Conservation (phyloP, 2,888 invertebrate genomes). For the Meteorus cinctellus region DNA sequence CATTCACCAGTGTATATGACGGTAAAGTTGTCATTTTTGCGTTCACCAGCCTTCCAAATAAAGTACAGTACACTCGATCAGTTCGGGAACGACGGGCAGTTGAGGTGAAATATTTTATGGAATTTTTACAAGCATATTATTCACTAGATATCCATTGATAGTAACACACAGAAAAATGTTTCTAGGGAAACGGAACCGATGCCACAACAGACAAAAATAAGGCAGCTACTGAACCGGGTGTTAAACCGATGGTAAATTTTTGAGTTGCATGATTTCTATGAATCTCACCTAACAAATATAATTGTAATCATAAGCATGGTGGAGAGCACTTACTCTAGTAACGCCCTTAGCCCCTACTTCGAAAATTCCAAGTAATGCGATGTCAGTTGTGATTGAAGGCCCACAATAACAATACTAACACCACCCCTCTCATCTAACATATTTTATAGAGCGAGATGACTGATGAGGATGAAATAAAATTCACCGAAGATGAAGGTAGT, state of each 20-base stretch:
- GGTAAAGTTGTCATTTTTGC: constrained; percentile 78
- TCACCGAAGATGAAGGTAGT: constrained; percentile 52
- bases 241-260: neutral
- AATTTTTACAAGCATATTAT: neutral
- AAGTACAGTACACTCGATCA: constrained; percentile 68
- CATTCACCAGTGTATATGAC: constrained; percentile 70
- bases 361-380: neutral
- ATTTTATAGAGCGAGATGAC: constrained; percentile 62
- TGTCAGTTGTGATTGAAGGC: neutral
- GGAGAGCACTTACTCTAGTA: constrained; percentile 41
- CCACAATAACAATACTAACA: constrained; percentile 11
- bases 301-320: constrained; percentile 34
- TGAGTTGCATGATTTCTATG: neutral
- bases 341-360: constrained; percentile 26
- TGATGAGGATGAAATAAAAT: constrained; percentile 51
- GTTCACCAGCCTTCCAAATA: constrained; percentile 80
- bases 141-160: too few species aligned
- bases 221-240: neutral
- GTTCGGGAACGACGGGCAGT: constrained; percentile 55
- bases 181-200: neutral
- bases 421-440: constrained; percentile 44
- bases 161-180: neutral
- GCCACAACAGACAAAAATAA: constrained; percentile 10
- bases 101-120: neutral
- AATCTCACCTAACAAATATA: neutral